Percentiles rank a stretch among this genome's conserved stretches.
Evolutionary conservation across 2,113 vertebrate genomes (phyloP).

Genomic region (Cyprinus carpio): DNA sequence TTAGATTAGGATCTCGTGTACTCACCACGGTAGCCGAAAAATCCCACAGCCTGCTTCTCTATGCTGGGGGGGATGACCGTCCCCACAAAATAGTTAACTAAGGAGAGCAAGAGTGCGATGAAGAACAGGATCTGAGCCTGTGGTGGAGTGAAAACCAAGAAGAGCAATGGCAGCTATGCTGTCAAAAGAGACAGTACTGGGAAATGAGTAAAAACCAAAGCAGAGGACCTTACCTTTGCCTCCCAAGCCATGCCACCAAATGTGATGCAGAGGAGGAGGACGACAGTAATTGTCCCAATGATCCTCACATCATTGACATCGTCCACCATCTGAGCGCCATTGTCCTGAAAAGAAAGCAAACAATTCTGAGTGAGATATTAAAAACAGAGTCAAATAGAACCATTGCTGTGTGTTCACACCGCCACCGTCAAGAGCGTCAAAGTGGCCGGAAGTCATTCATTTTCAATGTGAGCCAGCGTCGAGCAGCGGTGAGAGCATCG

Average conservation of each 20-base stretch:
- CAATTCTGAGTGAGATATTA: too few species aligned
- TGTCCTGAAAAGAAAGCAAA: conserved; percentile 59
- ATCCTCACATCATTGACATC: conserved; percentile 70
- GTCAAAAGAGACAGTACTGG: neutral
- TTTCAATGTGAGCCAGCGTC: too few species aligned
- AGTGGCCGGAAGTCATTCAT: too few species aligned
- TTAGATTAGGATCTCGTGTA: neutral
- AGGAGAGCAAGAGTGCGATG: conserved; percentile 70
- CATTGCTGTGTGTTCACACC: too few species aligned
- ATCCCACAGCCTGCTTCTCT: conserved; percentile 68
- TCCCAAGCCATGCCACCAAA: conserved; percentile 77
- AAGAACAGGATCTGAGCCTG: conserved; percentile 78
- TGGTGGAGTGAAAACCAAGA: neutral
- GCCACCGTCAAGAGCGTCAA: too few species aligned
- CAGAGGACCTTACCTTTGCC: conserved; percentile 65
- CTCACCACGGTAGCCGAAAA: conserved; percentile 73
- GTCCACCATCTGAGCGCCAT: conserved; percentile 65
- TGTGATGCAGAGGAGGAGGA: conserved; percentile 68
- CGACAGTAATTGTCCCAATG: conserved; percentile 69
- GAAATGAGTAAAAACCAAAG: neutral
- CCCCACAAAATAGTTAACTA: conserved; percentile 74
- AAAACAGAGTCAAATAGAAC: too few species aligned
- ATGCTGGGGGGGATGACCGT: conserved; percentile 64
- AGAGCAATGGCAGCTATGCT: neutral
- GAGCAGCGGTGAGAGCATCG: too few species aligned